Evolutionary conservation across 2,797 vertebrate genomes (phyloP).

Genomic region (Alectoris magna): DNA sequence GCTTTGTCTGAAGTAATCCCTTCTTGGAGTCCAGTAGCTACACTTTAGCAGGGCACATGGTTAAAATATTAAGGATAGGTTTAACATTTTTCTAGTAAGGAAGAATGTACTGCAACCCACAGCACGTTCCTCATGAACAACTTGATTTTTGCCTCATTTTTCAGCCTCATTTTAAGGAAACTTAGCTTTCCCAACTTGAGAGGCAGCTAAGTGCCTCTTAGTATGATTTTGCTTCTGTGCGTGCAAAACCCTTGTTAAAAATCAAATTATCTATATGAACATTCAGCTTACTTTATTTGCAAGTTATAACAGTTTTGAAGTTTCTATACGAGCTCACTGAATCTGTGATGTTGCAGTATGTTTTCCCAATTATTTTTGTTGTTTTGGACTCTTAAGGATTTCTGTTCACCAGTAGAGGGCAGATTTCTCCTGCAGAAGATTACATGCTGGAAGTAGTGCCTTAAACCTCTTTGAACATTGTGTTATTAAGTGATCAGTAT

Average conservation of each 20-base stretch:
- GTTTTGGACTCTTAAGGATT: not conserved
- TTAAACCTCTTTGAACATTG: not conserved
- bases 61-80: not conserved
- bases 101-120: not conserved
- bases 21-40: not conserved
- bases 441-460: not conserved
- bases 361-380: not conserved
- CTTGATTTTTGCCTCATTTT: not conserved
- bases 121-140: not conserved
- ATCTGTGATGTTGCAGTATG: not conserved
- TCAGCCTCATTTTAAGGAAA: not conserved
- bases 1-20: not conserved
- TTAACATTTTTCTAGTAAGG: not conserved
- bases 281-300: not conserved
- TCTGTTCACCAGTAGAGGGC: slow-evolving; percentile 47
- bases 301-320: not conserved
- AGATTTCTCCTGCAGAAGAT: not conserved
- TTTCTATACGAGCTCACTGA: not conserved
- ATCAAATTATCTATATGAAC: not conserved
- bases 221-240: not conserved
- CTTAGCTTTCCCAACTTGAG: not conserved
- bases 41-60: not conserved
- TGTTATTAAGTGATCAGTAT: not conserved
- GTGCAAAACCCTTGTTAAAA: not conserved
- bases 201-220: not conserved